phyloP scores from a whole-genome alignment of 2,888 invertebrate genomes.

The Melolontha melolontha region DNA sequence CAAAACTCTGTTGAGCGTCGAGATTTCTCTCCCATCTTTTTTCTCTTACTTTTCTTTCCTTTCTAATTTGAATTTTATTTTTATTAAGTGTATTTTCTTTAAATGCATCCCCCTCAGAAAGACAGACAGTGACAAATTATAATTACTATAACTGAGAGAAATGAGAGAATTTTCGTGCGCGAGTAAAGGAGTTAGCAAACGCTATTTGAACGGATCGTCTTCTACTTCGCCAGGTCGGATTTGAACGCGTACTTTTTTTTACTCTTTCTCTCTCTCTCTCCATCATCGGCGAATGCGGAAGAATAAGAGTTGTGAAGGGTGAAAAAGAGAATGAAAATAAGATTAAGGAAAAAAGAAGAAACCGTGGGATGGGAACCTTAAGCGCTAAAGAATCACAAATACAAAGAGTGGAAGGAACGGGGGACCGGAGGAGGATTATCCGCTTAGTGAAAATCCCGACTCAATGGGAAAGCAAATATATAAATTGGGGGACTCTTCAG shows the following conservation, averaged over 20 bases:
- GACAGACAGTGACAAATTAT: slow-evolving; percentile 45
- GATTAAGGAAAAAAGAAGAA: slow-evolving; percentile 36
- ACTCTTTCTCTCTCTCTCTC: not conserved
- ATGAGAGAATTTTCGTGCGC: not conserved
- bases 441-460: slow-evolving; percentile 51
- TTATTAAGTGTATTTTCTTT: slow-evolving; percentile 35
- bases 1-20: not conserved
- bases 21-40: not conserved
- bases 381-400: slow-evolving; percentile 29
- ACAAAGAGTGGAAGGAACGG: slow-evolving; percentile 47
- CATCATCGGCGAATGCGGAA: not conserved
- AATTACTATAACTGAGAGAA: slow-evolving; percentile 27
- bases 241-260: slow-evolving; percentile 24
- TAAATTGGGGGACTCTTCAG: slow-evolving; percentile 53
- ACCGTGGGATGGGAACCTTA: slow-evolving; percentile 6
- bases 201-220: slow-evolving; percentile 20
- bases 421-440: slow-evolving; percentile 51
- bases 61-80: slow-evolving; percentile 37
- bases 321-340: slow-evolving; percentile 39
- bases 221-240: slow-evolving; percentile 17
- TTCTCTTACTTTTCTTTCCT: slow-evolving; percentile 1
- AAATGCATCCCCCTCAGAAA: slow-evolving; percentile 17
- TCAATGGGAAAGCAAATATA: slow-evolving; percentile 57
- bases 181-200: slow-evolving; percentile 2
- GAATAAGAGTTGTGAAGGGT: slow-evolving; percentile 10